A percentile compares a stretch with the other conserved stretches of the same genome.
Evolutionary conservation across 2,797 vertebrate species (phyloP).

Genomic region (Gymnoscopelus braueri): DNA sequence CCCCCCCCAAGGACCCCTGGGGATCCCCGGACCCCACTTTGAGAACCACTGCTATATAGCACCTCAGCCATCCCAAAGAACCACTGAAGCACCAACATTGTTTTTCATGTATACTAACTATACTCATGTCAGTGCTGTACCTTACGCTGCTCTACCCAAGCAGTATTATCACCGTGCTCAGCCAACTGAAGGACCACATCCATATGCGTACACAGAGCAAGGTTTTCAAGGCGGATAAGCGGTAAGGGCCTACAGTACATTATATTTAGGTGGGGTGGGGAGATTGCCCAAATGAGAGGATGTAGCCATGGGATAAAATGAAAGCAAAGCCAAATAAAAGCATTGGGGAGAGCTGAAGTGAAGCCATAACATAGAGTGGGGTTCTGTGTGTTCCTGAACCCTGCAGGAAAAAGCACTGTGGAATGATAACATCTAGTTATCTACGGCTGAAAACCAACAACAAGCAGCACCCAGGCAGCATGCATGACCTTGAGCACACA

Average conservation of each 20-base stretch:
- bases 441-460: constrained; percentile 19
- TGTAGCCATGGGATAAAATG: constrained; percentile 8
- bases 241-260: not conserved
- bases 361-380: constrained; percentile 1
- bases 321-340: not conserved
- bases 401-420: constrained; percentile 21
- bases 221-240: not conserved
- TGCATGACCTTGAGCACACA: constrained; percentile 27
- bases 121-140: no score
- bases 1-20: no score
- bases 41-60: no score
- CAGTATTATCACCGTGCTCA: not conserved
- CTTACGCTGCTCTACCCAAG: not conserved
- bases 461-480: constrained; percentile 32
- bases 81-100: no score
- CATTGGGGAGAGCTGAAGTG: not conserved
- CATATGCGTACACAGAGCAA: not conserved
- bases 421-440: constrained; percentile 29
- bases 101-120: no score
- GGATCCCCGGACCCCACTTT: no score
- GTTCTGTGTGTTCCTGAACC: constrained; percentile 29
- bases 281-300: not conserved
- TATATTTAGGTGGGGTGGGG: constrained; percentile 5
- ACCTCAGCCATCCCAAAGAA: no score
- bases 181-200: not conserved